Percentiles rank a stretch among this genome's conserved stretches.
phyloP scores from a whole-genome alignment of 2,113 vertebrate genomes.

The Lophius piscatorius region DNA sequence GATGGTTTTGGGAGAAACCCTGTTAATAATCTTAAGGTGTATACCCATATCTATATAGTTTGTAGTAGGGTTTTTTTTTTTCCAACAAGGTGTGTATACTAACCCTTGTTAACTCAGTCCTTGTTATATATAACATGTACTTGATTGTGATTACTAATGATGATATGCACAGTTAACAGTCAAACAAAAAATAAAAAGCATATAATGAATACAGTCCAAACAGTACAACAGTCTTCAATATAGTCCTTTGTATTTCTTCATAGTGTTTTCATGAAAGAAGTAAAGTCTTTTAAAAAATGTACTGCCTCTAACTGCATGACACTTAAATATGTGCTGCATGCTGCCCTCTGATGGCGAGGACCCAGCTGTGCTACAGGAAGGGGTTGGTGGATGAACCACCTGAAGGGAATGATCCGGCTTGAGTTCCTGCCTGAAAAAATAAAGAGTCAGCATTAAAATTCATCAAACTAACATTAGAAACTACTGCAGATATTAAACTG shows the following conservation, averaged over 20 bases:
- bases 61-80: constrained; percentile 40
- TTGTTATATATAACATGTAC: constrained; percentile 86
- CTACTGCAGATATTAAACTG: not conserved
- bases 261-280: constrained; percentile 58
- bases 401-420: constrained; percentile 88
- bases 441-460: not conserved
- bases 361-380: constrained; percentile 92
- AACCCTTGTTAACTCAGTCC: constrained; percentile 86
- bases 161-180: constrained; percentile 96
- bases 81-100: constrained; percentile 53
- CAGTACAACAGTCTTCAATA: constrained; percentile 80
- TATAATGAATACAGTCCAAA: constrained; percentile 88
- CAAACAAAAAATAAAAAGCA: constrained; percentile 91
- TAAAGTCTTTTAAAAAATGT: constrained; percentile 79
- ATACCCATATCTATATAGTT: constrained; percentile 42
- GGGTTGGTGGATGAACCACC: constrained; percentile 95
- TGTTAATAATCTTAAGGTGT: constrained; percentile 51
- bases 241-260: constrained; percentile 72
- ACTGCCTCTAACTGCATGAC: constrained; percentile 85
- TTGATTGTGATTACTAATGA: constrained; percentile 96
- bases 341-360: constrained; percentile 83
- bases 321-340: constrained; percentile 90
- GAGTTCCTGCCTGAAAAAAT: constrained; percentile 87
- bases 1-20: constrained; percentile 49
- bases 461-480: not conserved